Conservation (phyloP, 2,797 vertebrate species). For the Leuciscus waleckii region DNA sequence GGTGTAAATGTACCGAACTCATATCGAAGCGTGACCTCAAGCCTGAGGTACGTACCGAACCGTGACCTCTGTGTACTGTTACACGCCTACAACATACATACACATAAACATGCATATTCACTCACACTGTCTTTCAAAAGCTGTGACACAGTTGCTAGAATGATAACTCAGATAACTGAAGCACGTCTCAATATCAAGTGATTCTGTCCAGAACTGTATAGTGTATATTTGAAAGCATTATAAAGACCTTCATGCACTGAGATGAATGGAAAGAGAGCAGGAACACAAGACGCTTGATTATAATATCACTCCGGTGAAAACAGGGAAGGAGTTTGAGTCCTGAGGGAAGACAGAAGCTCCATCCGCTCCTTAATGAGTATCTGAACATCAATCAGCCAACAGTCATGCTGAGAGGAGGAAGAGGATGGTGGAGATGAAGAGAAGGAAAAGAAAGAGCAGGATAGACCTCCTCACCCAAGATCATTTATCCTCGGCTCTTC, state of each 20-base stretch:
- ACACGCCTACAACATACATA: not conserved
- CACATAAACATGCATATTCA: not conserved
- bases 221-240: not conserved
- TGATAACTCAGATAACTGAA: not conserved
- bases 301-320: conserved; percentile 14
- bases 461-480: conserved; percentile 18
- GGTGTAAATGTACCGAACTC: too few relatives aligned
- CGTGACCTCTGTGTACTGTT: too few relatives aligned
- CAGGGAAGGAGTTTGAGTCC: conserved; percentile 4
- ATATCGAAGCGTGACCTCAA: too few relatives aligned
- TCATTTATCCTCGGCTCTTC: not conserved
- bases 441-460: not conserved
- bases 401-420: conserved; percentile 11
- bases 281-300: not conserved
- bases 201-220: not conserved
- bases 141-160: not conserved
- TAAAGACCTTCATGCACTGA: not conserved
- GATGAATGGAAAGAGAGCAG: not conserved
- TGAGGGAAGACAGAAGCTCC: not conserved
- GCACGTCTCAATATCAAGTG: not conserved
- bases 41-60: too few relatives aligned
- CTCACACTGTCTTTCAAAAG: not conserved
- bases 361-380: conserved; percentile 40
- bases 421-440: not conserved
- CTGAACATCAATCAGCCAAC: conserved; percentile 50